Conservation (phyloP, 1,140 invertebrate species). For the Conus ventricosus region DNA sequence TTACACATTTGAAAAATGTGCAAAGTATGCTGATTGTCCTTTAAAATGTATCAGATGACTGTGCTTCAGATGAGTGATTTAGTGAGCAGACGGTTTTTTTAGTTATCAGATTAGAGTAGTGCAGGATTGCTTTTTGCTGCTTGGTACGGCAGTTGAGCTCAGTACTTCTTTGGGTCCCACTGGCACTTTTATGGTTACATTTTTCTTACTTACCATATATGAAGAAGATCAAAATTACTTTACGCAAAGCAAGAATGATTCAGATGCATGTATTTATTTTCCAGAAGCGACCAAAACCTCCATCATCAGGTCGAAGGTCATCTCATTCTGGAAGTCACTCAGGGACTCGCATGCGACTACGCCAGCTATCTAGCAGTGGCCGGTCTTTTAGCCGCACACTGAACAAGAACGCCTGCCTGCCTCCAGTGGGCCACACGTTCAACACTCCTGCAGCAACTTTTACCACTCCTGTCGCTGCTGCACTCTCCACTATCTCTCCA, state of each 20-base stretch:
- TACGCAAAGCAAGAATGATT: neutral
- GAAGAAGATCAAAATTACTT: neutral
- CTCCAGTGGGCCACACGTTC: conserved; percentile 67
- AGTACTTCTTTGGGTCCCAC: too few species aligned
- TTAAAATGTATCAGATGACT: too few species aligned
- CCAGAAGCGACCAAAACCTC: conserved; percentile 62
- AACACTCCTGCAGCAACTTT: conserved; percentile 7
- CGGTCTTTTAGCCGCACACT: conserved; percentile 55
- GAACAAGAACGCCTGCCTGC: conserved; percentile 71
- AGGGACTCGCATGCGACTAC: conserved; percentile 51
- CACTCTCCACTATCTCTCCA: conserved; percentile 5
- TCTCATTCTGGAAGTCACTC: conserved; percentile 27
- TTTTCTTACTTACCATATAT: neutral
- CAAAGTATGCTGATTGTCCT: too few species aligned
- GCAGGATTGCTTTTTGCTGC: too few species aligned
- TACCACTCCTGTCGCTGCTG: neutral
- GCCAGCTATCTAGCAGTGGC: conserved; percentile 57
- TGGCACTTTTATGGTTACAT: too few species aligned
- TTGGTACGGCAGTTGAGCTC: too few species aligned
- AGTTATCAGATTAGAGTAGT: too few species aligned
- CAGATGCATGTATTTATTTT: neutral
- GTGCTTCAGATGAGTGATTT: too few species aligned
- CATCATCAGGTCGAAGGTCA: conserved; percentile 35
- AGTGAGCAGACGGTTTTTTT: too few species aligned
- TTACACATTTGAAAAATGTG: too few species aligned